phyloP scores from a whole-genome alignment of 2,797 vertebrate genomes.

The Gephyroberyx darwinii region DNA sequence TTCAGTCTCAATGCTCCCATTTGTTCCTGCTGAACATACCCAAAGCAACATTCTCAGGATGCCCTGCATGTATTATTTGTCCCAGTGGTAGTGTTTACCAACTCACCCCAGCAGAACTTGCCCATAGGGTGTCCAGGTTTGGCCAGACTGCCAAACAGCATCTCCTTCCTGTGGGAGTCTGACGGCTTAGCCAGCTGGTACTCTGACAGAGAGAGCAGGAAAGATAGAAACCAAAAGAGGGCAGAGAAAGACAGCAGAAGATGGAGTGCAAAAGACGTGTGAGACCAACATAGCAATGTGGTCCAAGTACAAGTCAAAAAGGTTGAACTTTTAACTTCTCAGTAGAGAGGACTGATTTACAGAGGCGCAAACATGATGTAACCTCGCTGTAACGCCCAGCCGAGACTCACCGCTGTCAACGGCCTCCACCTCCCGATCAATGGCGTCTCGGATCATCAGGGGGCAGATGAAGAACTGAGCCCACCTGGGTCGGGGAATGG shows the following conservation, averaged over 20 bases:
- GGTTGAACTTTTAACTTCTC: not conserved
- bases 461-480: slow-evolving; percentile 98
- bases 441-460: slow-evolving; percentile 95
- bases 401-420: slow-evolving; percentile 92
- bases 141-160: slow-evolving; percentile 96
- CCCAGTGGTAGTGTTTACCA: slow-evolving; percentile 62
- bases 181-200: slow-evolving; percentile 95
- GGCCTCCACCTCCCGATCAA: slow-evolving; percentile 96
- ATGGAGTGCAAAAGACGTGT: not conserved
- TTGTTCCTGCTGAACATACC: slow-evolving; percentile 60
- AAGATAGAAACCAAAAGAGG: slow-evolving; percentile 26
- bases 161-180: slow-evolving; percentile 96
- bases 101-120: slow-evolving; percentile 97
- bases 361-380: not conserved
- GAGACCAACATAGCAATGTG: slow-evolving; percentile 3
- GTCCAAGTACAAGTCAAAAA: not conserved
- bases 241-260: slow-evolving; percentile 11
- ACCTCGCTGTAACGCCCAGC: not conserved
- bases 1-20: slow-evolving; percentile 38
- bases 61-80: slow-evolving; percentile 49
- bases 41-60: slow-evolving; percentile 39
- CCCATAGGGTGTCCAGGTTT: slow-evolving; percentile 95
- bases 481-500: slow-evolving; percentile 84
- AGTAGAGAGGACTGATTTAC: not conserved
- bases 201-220: slow-evolving; percentile 82